Evolutionary conservation across 2,797 vertebrate genomes (phyloP).

Genomic region (Phyllotis vaccarum): DNA sequence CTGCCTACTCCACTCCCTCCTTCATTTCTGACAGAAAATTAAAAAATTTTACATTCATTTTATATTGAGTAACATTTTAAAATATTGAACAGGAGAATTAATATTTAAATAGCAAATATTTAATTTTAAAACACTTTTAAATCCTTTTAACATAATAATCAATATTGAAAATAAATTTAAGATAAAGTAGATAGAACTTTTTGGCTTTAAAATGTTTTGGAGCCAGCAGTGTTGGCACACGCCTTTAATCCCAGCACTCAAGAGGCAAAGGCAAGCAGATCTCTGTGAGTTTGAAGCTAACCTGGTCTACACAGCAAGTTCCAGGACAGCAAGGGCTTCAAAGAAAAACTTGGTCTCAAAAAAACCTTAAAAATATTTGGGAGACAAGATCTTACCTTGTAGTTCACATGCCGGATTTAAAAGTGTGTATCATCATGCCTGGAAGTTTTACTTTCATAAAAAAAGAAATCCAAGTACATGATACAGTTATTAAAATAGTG

Average conservation of each 20-base stretch:
- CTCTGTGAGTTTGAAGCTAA: neutral
- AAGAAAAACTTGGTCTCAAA: neutral
- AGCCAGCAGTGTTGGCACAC: neutral
- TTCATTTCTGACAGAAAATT: neutral
- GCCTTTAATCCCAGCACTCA: neutral
- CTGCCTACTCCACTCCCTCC: neutral
- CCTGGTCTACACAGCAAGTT: neutral
- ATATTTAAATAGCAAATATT: constrained; percentile 51
- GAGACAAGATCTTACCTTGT: neutral
- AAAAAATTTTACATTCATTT: neutral
- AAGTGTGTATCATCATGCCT: neutral
- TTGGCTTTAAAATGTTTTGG: neutral
- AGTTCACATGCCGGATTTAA: neutral
- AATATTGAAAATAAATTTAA: constrained; percentile 21
- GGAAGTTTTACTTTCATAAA: neutral
- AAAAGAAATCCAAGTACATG: neutral
- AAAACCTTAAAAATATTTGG: neutral
- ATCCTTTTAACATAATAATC: constrained; percentile 1
- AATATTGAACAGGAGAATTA: constrained; percentile 36
- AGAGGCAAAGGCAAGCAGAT: neutral
- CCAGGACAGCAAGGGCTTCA: neutral
- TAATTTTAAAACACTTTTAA: constrained; percentile 34
- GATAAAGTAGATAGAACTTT: constrained; percentile 12
- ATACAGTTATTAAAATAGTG: constrained; percentile 1
- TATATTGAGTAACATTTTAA: constrained; percentile 20